Conservation (phyloP, 30 jellyfish, hydroid and myxozoan species). For the Euphysa ruthae region DNA sequence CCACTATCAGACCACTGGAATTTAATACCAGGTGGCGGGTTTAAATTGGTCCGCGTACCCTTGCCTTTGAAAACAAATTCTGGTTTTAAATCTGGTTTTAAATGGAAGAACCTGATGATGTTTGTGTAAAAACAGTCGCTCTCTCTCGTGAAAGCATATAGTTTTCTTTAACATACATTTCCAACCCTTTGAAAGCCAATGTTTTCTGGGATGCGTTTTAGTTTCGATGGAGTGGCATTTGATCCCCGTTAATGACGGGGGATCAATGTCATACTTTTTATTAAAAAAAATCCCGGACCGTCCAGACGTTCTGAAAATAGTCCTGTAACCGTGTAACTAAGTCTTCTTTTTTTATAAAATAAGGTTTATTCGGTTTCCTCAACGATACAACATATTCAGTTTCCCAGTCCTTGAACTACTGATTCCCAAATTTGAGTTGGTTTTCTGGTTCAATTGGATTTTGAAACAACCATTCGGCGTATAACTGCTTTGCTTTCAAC, state of each 20-base stretch:
- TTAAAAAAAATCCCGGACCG: background rate
- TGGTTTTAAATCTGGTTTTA: conserved; percentile 8
- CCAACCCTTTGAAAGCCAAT: conserved; percentile 12
- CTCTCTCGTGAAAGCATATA: background rate
- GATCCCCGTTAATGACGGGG: background rate
- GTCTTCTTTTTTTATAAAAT: conserved; percentile 23
- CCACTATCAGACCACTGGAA: conserved; percentile 6
- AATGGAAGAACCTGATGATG: background rate
- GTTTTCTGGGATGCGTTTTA: background rate
- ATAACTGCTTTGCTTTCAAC: conserved; percentile 23
- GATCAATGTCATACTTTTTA: conserved; percentile 8
- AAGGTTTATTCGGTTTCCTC: conserved; percentile 43
- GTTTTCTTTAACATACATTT: background rate
- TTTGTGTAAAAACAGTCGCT: background rate
- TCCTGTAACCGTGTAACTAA: conserved; percentile 29
- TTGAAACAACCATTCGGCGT: conserved; percentile 30
- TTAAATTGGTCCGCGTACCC: conserved; percentile 1
- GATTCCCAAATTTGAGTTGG: background rate
- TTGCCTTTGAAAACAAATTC: conserved; percentile 2
- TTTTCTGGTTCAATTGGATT: background rate
- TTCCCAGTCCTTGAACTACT: conserved; percentile 16
- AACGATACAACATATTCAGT: conserved; percentile 30
- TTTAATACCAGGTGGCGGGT: background rate
- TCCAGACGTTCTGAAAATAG: conserved; percentile 31
- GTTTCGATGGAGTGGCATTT: conserved; percentile 16